These are phyloP conservation scores for Cryptoprocta ferox DNA, from an alignment of 2,797 vertebrate species.

Conservation along the genomic window DNA sequence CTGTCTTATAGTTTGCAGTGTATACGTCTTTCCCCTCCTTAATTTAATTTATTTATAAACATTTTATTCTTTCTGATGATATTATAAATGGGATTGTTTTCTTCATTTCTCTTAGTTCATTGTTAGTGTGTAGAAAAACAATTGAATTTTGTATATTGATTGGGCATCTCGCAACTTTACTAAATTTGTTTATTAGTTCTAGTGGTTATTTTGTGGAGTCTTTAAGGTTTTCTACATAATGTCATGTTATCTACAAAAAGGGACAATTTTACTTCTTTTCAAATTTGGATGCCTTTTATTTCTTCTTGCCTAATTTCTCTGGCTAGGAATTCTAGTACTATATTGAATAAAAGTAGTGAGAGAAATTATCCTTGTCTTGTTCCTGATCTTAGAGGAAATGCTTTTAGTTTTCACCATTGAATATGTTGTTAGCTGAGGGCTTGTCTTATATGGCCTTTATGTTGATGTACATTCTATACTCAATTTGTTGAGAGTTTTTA, in stretches of 20 bases:
- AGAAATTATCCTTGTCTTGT: background rate
- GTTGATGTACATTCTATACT: background rate
- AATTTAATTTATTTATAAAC: background rate
- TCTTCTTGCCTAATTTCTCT: background rate
- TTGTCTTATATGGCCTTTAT: background rate
- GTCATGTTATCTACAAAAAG: background rate
- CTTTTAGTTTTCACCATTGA: background rate
- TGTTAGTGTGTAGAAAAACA: background rate
- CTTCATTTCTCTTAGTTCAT: background rate
- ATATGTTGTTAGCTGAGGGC: background rate
- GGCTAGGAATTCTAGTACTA: background rate
- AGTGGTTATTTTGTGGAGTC: background rate
- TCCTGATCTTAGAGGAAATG: background rate
- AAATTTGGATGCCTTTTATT: background rate
- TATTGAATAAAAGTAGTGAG: background rate
- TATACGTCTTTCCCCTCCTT: background rate
- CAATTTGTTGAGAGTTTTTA: background rate
- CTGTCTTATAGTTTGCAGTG: background rate
- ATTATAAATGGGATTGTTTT: background rate
- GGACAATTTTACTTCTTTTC: background rate
- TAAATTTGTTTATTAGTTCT: background rate
- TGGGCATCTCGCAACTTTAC: background rate
- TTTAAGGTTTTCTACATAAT: background rate
- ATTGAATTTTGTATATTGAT: background rate
- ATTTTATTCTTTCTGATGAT: background rate